These are phyloP conservation scores for Podilymbus podiceps DNA, from an alignment of 2,113 vertebrate species.

Conservation along the genomic window DNA sequence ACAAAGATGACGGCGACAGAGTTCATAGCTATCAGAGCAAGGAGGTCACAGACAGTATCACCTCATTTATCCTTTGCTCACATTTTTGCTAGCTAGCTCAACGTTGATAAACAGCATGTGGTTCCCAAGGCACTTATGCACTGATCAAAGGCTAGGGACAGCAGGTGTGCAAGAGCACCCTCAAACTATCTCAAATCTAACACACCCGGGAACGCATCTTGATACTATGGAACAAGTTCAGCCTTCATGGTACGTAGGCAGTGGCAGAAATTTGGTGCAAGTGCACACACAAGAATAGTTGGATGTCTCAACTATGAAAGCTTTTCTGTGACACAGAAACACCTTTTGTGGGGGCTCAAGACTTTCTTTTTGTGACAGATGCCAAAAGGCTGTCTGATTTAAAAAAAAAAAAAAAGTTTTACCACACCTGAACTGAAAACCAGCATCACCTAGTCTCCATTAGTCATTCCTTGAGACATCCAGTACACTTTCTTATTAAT, in stretches of 20 bases:
- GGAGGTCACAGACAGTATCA: fast-evolving
- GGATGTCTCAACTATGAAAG: background rate
- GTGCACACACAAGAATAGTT: background rate
- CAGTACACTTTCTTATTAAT: background rate
- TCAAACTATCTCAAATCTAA: background rate
- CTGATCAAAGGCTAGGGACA: background rate
- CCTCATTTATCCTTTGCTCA: background rate
- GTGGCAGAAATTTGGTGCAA: background rate
- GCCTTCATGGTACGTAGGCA: background rate
- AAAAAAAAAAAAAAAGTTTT: background rate
- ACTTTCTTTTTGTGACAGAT: background rate
- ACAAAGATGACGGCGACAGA: background rate
- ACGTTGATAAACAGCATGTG: fast-evolving
- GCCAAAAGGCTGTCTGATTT: background rate
- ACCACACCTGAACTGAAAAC: background rate
- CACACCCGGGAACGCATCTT: background rate
- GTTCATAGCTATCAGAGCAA: background rate
- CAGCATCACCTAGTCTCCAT: background rate
- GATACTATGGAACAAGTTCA: background rate
- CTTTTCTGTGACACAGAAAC: background rate
- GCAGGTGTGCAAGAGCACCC: fast-evolving
- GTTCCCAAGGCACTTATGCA: fast-evolving
- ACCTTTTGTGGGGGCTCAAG: background rate
- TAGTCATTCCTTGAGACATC: background rate
- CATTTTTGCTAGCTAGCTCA: background rate